Percentiles rank a stretch among this genome's conserved stretches.
Conservation (phyloP, 2,113 vertebrate genomes). For the Oreochromis spilurus region DNA sequence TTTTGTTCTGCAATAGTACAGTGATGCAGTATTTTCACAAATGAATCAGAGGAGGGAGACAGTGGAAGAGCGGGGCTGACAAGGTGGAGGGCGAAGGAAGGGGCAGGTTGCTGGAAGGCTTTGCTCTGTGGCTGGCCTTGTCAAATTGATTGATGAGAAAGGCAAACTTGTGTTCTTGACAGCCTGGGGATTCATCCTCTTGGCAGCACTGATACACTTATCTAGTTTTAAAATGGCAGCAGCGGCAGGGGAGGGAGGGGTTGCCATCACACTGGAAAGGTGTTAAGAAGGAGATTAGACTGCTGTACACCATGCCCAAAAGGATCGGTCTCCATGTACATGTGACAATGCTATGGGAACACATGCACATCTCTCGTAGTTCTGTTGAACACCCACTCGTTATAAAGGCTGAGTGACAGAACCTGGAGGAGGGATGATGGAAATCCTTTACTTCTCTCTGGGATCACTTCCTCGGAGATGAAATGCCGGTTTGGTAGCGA, state of each 20-base stretch:
- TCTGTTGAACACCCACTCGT: background rate
- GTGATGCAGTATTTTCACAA: constrained; percentile 13
- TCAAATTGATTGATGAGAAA: constrained; percentile 73
- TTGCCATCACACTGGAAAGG: constrained; percentile 36
- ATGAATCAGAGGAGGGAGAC: background rate
- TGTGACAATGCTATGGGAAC: constrained; percentile 2
- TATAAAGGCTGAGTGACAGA: background rate
- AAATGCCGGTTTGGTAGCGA: too few relatives aligned
- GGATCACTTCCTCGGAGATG: too few relatives aligned
- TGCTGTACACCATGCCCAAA: constrained; percentile 36
- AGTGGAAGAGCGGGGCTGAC: background rate
- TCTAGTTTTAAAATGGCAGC: constrained; percentile 52
- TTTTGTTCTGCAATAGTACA: background rate
- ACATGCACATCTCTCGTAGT: background rate
- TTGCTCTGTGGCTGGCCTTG: constrained; percentile 58
- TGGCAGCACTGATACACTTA: constrained; percentile 66
- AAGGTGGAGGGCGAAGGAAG: constrained; percentile 5
- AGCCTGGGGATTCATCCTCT: constrained; percentile 58
- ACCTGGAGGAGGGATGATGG: background rate
- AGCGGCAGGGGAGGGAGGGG: constrained; percentile 6
- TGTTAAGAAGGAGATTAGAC: constrained; percentile 63
- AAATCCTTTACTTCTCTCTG: background rate
- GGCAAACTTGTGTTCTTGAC: constrained; percentile 63
- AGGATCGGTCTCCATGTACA: constrained; percentile 29
- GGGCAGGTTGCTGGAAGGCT: constrained; percentile 32